Conservation (phyloP, 2,797 vertebrate genomes). For the Esox masquinongy region DNA sequence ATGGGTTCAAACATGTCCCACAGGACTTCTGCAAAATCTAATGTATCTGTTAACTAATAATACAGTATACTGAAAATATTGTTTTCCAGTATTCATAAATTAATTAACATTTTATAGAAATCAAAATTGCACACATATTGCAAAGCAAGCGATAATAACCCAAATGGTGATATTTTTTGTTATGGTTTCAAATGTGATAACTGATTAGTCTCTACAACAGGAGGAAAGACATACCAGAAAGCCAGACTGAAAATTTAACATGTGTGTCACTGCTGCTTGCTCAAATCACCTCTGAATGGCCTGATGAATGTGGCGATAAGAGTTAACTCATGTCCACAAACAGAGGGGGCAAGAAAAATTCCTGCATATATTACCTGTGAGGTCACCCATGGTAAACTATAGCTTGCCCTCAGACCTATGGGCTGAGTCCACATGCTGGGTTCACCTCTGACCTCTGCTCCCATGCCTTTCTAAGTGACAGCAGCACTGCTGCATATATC, state of each 20-base stretch:
- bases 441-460: constrained; percentile 42
- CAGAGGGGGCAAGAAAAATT: constrained; percentile 17
- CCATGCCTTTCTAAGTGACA: constrained; percentile 10
- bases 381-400: constrained; percentile 4
- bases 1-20: too few species aligned
- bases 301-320: constrained; percentile 24
- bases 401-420: constrained; percentile 21
- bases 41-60: too few species aligned
- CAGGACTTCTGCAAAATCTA: too few species aligned
- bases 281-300: constrained; percentile 27
- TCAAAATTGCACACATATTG: too few species aligned
- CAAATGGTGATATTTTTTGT: too few species aligned
- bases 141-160: too few species aligned
- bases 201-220: constrained; percentile 30
- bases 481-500: constrained; percentile 28
- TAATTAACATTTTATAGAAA: too few species aligned
- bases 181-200: too few species aligned
- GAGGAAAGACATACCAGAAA: constrained; percentile 19
- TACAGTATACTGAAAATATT: too few species aligned
- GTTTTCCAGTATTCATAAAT: too few species aligned
- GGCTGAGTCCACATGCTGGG: constrained; percentile 32
- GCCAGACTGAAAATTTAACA: constrained; percentile 30
- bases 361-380: constrained; percentile 23
- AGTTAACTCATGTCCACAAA: constrained; percentile 20
- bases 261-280: constrained; percentile 37